Evolutionary conservation across 64 coral and sea anemone genomes (phyloP).

Genomic region (Trachythela sp.): DNA sequence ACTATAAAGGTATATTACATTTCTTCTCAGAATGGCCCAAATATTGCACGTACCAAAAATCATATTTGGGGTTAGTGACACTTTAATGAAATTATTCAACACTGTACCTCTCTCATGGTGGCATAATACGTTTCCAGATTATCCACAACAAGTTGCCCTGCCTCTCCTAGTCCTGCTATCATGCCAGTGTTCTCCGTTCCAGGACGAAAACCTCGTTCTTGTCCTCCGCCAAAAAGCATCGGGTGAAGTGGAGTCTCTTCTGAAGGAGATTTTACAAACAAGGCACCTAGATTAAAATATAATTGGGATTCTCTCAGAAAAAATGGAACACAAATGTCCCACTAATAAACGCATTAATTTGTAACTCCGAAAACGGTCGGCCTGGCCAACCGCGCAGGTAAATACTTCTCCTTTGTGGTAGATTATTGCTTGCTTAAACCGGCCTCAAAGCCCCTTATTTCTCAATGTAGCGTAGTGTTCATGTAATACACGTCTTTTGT

Average conservation of each 20-base stretch:
- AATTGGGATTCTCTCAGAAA: too few species aligned
- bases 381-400: too few species aligned
- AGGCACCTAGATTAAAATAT: slow-evolving; percentile 71
- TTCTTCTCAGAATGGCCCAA: background rate
- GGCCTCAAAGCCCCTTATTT: too few species aligned
- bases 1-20: too few species aligned
- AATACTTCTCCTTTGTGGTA: too few species aligned
- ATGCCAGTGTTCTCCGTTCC: slow-evolving; percentile 98
- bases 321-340: too few species aligned
- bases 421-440: too few species aligned
- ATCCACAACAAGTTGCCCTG: slow-evolving; percentile 74
- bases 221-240: slow-evolving; percentile 93
- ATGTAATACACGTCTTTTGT: too few species aligned
- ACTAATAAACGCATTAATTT: too few species aligned
- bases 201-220: slow-evolving; percentile 84
- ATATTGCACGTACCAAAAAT: background rate
- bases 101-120: slow-evolving; percentile 79
- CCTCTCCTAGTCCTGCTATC: slow-evolving; percentile 93
- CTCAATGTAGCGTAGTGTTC: too few species aligned
- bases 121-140: slow-evolving; percentile 62
- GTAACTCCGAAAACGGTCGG: too few species aligned
- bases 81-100: too few species aligned
- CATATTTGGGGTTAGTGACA: background rate
- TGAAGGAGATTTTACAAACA: slow-evolving; percentile 50
- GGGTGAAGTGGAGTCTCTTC: slow-evolving; percentile 53